A percentile compares a stretch with the other conserved stretches of the same genome.
phyloP scores from a whole-genome alignment of 2,113 vertebrate genomes.

The Serinus canaria region DNA sequence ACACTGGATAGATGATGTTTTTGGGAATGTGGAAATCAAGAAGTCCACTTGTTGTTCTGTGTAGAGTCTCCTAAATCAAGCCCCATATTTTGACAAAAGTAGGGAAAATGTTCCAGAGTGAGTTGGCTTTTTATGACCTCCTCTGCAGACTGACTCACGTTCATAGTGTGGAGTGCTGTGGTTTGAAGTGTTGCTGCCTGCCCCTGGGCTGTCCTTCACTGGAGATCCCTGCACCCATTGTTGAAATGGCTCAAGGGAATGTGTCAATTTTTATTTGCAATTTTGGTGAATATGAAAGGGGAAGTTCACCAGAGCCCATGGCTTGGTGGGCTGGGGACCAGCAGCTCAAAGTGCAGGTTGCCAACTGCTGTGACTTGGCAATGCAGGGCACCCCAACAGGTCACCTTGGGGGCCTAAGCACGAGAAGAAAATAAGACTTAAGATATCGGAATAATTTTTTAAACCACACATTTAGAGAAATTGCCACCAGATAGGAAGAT shows the following conservation, averaged over 20 bases:
- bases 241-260: not conserved
- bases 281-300: not conserved
- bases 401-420: not conserved
- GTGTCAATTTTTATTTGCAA: rapidly evolving
- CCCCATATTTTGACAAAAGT: not conserved
- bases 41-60: not conserved
- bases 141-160: not conserved
- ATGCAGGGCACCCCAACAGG: not conserved
- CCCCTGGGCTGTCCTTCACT: not conserved
- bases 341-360: not conserved
- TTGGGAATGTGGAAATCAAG: rapidly evolving
- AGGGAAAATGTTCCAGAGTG: not conserved
- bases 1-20: not conserved
- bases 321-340: not conserved
- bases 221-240: not conserved
- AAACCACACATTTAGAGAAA: rapidly evolving
- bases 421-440: not conserved
- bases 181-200: not conserved
- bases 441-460: not conserved
- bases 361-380: not conserved
- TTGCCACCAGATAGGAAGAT: not conserved
- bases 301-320: not conserved
- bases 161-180: not conserved
- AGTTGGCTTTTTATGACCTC: not conserved
- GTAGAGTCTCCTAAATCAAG: not conserved